Conservation (phyloP, 2,888 invertebrate species). For the Phragmatobia fuliginosa region DNA sequence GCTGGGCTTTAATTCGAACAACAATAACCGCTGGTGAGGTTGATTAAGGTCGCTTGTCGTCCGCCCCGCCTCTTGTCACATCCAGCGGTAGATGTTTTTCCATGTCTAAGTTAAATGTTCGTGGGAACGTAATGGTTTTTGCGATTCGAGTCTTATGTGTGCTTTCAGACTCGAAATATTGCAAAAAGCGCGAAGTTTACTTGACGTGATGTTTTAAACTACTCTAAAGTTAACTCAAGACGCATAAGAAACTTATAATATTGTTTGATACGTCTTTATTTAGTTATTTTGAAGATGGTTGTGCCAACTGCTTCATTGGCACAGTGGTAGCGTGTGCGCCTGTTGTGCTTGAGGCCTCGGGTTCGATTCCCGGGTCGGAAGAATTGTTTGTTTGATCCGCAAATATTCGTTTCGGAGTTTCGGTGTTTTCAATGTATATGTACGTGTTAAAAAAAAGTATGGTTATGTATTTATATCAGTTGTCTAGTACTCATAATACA, state of each 20-base stretch:
- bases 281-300: not conserved
- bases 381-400: too few species aligned
- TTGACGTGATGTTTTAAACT: not conserved
- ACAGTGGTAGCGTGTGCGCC: too few species aligned
- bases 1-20: conserved; percentile 77
- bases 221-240: not conserved
- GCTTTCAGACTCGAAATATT: not conserved
- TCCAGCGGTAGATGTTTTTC: conserved; percentile 65
- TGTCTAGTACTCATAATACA: too few species aligned
- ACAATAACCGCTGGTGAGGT: conserved; percentile 69
- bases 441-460: too few species aligned
- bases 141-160: not conserved
- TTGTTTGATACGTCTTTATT: too few species aligned
- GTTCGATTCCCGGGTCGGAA: too few species aligned
- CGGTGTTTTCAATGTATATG: too few species aligned
- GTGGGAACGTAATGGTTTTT: not conserved
- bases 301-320: too few species aligned
- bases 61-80: conserved; percentile 64
- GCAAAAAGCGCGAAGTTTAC: not conserved
- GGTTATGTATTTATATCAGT: too few species aligned
- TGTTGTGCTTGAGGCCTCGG: too few species aligned
- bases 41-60: conserved; percentile 70
- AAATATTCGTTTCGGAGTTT: too few species aligned
- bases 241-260: not conserved
- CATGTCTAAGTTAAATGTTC: conserved; percentile 44